phyloP scores from a whole-genome alignment of 2,888 invertebrate genomes.

The Siphonodentalium dalli region DNA sequence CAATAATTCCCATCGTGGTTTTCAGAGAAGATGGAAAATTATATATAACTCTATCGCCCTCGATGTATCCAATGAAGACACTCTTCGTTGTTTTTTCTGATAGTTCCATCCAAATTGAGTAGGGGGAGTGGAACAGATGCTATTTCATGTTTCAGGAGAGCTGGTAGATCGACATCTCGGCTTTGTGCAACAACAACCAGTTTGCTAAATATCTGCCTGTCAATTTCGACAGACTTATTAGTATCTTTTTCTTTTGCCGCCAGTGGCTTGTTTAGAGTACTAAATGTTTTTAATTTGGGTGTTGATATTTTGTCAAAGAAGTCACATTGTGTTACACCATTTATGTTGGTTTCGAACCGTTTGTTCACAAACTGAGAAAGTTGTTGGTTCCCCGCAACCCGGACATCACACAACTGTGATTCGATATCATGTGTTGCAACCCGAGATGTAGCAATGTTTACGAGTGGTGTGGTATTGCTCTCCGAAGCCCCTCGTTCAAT shows the following conservation, averaged over 20 bases:
- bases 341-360: background rate
- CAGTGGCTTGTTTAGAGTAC: background rate
- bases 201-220: slow-evolving; percentile 10
- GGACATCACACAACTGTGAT: background rate
- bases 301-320: slow-evolving; percentile 4
- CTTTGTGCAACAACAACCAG: slow-evolving; percentile 6
- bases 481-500: slow-evolving; percentile 6
- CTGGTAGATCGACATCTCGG: background rate
- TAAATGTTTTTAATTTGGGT: slow-evolving; percentile 1
- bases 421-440: slow-evolving; percentile 4
- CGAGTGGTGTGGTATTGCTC: slow-evolving; percentile 8
- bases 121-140: slow-evolving; percentile 4
- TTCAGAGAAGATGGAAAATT: too few relatives aligned
- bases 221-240: slow-evolving; percentile 4
- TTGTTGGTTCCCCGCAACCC: background rate
- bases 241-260: background rate
- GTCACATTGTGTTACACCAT: too few relatives aligned
- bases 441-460: slow-evolving; percentile 15
- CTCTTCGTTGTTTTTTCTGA: too few relatives aligned
- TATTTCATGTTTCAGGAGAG: slow-evolving; percentile 1
- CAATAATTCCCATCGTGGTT: too few relatives aligned
- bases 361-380: slow-evolving; percentile 1
- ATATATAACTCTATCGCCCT: too few relatives aligned
- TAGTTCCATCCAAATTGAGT: slow-evolving; percentile 7
- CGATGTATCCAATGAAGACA: too few relatives aligned